Percentiles rank a stretch among this genome's conserved stretches.
Conservation (phyloP, 30 jellyfish, hydroid and myxozoan genomes). For the Hydra vulgaris region DNA sequence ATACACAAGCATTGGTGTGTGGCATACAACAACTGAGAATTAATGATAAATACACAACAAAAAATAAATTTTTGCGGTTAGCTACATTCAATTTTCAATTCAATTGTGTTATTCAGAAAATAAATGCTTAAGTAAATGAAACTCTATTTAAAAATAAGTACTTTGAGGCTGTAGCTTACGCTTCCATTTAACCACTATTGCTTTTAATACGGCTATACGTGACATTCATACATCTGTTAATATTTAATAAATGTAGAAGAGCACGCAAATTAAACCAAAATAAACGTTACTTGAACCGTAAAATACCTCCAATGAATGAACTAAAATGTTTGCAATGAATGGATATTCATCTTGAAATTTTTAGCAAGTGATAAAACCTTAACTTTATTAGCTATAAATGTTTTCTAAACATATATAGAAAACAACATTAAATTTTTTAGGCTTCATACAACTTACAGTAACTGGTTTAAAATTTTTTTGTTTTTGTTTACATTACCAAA, state of each 20-base stretch:
- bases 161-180: background rate
- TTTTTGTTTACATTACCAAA: no score
- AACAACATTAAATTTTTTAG: no score
- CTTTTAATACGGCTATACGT: background rate
- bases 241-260: background rate
- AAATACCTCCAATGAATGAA: no score
- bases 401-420: no score
- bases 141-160: background rate
- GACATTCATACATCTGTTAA: background rate
- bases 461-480: no score
- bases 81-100: background rate
- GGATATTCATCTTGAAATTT: no score
- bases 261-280: background rate
- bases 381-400: no score
- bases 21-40: background rate
- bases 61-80: background rate
- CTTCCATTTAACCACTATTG: background rate
- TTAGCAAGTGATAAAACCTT: no score
- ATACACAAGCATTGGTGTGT: no score
- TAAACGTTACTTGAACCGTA: background rate
- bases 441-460: no score
- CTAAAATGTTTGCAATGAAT: no score
- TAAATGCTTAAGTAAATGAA: background rate
- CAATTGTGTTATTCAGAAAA: background rate
- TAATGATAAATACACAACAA: background rate